Percentiles rank a stretch among this genome's conserved stretches.
Conservation (phyloP, 2,888 invertebrate species). For the Tyria jacobaeae region DNA sequence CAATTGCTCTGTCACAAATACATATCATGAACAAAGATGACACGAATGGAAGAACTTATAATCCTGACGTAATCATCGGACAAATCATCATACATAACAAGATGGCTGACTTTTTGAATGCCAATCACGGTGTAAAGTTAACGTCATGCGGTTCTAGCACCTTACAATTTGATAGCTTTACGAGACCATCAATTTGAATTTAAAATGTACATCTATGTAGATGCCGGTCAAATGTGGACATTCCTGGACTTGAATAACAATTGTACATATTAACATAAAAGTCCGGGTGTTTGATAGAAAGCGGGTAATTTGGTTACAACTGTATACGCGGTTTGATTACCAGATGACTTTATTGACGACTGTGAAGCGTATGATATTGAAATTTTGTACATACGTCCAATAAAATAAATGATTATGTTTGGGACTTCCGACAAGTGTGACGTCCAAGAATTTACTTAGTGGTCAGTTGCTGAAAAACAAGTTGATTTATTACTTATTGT, state of each 20-base stretch:
- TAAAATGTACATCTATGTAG: constrained; percentile 82
- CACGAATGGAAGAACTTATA: constrained; percentile 66
- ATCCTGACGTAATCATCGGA: constrained; percentile 66
- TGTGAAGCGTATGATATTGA: constrained; percentile 66
- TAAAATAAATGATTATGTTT: constrained; percentile 75
- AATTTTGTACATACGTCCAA: constrained; percentile 69
- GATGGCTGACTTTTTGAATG: constrained; percentile 77
- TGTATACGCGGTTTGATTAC: constrained; percentile 74
- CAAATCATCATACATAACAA: constrained; percentile 69
- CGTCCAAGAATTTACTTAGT: constrained; percentile 52
- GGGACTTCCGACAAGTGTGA: constrained; percentile 73
- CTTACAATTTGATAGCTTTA: constrained; percentile 83
- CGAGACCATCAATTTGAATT: constrained; percentile 84
- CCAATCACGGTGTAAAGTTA: constrained; percentile 76
- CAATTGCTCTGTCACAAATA: constrained; percentile 37
- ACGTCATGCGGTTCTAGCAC: constrained; percentile 80
- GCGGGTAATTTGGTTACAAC: constrained; percentile 85
- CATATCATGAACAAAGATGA: constrained; percentile 48
- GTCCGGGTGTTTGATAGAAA: constrained; percentile 85
- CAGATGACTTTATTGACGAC: constrained; percentile 73
- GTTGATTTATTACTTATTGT: constrained; percentile 43
- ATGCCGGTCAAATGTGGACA: constrained; percentile 86
- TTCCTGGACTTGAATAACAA: constrained; percentile 79
- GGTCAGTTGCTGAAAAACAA: constrained; percentile 49
- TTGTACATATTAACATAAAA: constrained; percentile 83